Evolutionary conservation across 1,140 invertebrate genomes (phyloP), one percentile per base, ranked within the genome.

Genomic region (Lucilia cuprina): DNA sequence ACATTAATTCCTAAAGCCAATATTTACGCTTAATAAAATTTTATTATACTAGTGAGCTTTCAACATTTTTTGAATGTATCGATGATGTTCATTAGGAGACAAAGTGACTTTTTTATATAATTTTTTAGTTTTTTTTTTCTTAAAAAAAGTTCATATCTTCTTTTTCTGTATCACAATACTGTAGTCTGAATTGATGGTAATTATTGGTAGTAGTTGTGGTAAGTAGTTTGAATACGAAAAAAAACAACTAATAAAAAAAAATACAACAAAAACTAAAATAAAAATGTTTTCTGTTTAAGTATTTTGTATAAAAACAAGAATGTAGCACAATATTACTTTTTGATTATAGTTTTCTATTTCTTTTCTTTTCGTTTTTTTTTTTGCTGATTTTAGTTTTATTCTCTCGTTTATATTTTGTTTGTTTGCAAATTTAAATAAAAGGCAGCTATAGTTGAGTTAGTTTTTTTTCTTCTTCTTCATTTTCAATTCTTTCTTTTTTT

Each of bases 281-380:
- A 70, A 2, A 70, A 70, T 25, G n/a, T 21, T 70, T 70, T 70
- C 19, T 70, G 65, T 70, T 70, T 21, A 21, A 21, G 65, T 70
- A 70, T 21, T 70, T 60, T 60, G 55, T 80, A 82, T 50, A 84
- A 19, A 60, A 65, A 80, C 25, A 21, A 82, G 14, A 14, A 75
- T 47, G n/a, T 25, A 84, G 65, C 70, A 86, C 86, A 89, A 90
- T 90, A 88, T 90, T 90, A 90, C 87, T 90, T 90, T 90, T 90
- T 89, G 88, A 89, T 89, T 88, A 88, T 87, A 86, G 87, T 88
- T 83, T 49, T 77, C 10, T 30, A 30, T 34, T 74, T 74, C 25
- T 30, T 74, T 35, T 77, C 74, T 35, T 41, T n/a, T n/a, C n/a
- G n/a, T n/a, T n/a, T n/a, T n/a, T 78, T 41, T 74, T 74, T 21